phyloP scores from a whole-genome alignment of 2,888 invertebrate species.

The Trissoscelio sp. region DNA sequence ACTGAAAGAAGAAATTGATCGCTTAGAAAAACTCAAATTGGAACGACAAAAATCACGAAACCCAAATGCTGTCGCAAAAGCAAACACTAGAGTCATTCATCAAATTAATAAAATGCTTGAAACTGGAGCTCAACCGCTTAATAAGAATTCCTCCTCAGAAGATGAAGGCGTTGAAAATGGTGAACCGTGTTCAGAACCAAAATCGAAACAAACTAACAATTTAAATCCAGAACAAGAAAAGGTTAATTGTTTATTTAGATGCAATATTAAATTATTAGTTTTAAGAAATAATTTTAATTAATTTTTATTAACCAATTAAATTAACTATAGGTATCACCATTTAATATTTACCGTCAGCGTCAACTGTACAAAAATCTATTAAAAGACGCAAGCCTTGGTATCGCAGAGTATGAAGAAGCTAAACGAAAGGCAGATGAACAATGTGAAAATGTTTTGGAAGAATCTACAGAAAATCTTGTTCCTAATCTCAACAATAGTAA shows the following conservation, averaged over 20 bases:
- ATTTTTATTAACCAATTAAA: too few species aligned
- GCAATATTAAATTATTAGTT: neutral
- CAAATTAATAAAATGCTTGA: conserved; percentile 88
- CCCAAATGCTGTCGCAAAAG: conserved; percentile 82
- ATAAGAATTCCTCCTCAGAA: conserved; percentile 71
- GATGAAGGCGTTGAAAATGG: conserved; percentile 64
- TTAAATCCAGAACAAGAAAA: too few species aligned
- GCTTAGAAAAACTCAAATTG: conserved; percentile 86
- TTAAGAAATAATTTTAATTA: neutral
- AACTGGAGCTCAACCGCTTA: conserved; percentile 61
- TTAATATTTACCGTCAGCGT: conserved; percentile 75
- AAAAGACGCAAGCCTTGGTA: conserved; percentile 77
- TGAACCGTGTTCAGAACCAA: conserved; percentile 15
- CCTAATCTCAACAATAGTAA: too few species aligned
- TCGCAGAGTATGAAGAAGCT: conserved; percentile 71
- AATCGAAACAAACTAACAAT: conserved; percentile 16
- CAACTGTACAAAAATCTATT: conserved; percentile 77
- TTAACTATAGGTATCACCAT: conserved; percentile 52
- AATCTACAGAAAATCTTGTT: too few species aligned
- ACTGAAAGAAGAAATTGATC: conserved; percentile 87
- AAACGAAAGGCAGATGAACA: conserved; percentile 59
- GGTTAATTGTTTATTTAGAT: too few species aligned
- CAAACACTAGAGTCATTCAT: conserved; percentile 90
- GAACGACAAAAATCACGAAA: conserved; percentile 86
- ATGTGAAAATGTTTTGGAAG: conserved; percentile 39